These are phyloP conservation scores for Monarcha castaneiventris DNA, from an alignment of 2,113 vertebrate genomes.

Conservation along the genomic window DNA sequence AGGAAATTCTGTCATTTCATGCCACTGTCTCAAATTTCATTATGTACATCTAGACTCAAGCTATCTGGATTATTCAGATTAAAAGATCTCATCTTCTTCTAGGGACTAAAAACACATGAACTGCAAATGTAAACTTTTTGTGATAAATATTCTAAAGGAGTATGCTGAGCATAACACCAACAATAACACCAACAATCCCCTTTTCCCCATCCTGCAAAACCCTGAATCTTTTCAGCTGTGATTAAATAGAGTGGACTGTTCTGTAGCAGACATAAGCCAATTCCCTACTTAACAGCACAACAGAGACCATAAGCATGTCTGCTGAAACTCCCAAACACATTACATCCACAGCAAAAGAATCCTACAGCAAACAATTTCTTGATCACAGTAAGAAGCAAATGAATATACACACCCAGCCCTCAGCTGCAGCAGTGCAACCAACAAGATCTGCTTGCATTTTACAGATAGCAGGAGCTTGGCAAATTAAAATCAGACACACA, in stretches of 20 bases:
- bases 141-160: background rate
- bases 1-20: background rate
- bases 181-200: background rate
- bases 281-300: background rate
- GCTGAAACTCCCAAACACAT: background rate
- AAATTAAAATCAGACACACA: background rate
- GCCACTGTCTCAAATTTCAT: background rate
- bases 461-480: background rate
- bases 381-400: background rate
- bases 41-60: background rate
- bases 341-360: background rate
- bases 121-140: background rate
- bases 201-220: background rate
- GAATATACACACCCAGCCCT: background rate
- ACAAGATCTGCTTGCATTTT: background rate
- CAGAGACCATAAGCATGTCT: background rate
- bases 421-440: background rate
- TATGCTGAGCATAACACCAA: background rate
- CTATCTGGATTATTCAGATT: background rate
- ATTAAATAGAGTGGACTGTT: background rate
- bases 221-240: background rate
- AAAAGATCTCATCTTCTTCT: background rate
- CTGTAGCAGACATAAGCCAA: background rate
- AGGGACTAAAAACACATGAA: background rate
- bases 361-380: background rate